A percentile compares a stretch with the other conserved stretches of the same genome.
These are phyloP conservation scores for Mystacides longicornis DNA, from an alignment of 2,888 invertebrate species.

Conservation along the genomic window DNA sequence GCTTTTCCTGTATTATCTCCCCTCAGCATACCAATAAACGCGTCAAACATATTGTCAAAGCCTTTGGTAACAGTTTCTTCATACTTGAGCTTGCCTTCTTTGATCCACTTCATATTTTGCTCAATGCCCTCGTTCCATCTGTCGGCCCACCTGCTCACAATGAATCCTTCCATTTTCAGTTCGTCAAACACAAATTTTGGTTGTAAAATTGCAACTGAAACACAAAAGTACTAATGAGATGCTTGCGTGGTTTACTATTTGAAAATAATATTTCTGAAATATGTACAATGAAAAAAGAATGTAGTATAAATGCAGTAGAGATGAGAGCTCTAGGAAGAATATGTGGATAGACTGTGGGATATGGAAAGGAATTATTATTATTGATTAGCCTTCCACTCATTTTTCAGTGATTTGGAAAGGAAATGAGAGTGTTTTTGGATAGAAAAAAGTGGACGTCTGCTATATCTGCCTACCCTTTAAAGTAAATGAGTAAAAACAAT, in stretches of 20 bases:
- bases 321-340: too few relatives aligned
- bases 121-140: slow-evolving; percentile 57
- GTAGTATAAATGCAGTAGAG: too few relatives aligned
- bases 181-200: slow-evolving; percentile 49
- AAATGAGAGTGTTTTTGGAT: too few relatives aligned
- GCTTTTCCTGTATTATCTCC: slow-evolving; percentile 68
- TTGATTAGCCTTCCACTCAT: too few relatives aligned
- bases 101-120: slow-evolving; percentile 57
- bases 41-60: slow-evolving; percentile 66
- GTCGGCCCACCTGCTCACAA: slow-evolving; percentile 48
- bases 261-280: background rate
- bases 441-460: too few relatives aligned
- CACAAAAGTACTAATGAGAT: slow-evolving; percentile 3
- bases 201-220: slow-evolving; percentile 42
- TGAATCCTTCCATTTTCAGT: slow-evolving; percentile 57
- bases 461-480: too few relatives aligned
- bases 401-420: too few relatives aligned
- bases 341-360: too few relatives aligned
- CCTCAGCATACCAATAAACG: slow-evolving; percentile 54
- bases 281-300: background rate
- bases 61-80: slow-evolving; percentile 63
- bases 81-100: slow-evolving; percentile 62
- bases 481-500: background rate
- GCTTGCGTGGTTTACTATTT: background rate
- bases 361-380: too few relatives aligned